A percentile compares a stretch with the other conserved stretches of the same genome.
Conservation (phyloP, 2,888 invertebrate species). For the Drosophila meridionalis region DNA sequence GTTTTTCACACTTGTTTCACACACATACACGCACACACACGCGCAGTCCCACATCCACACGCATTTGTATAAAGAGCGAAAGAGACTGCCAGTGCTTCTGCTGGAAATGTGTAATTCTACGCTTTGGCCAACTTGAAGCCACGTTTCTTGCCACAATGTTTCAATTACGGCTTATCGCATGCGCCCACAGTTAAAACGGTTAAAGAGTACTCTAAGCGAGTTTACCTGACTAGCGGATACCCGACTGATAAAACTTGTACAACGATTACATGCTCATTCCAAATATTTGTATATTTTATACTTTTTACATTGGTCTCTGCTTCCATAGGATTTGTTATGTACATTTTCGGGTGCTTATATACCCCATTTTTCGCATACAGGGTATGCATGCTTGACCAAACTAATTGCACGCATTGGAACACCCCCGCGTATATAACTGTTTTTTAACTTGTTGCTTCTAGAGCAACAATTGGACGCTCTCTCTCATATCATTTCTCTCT, state of each 20-base stretch:
- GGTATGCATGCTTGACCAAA: slow-evolving; percentile 30
- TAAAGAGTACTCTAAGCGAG: background rate
- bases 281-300: background rate
- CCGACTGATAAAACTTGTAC: background rate
- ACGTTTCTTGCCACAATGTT: slow-evolving; percentile 63
- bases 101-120: slow-evolving; percentile 60
- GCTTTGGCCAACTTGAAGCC: slow-evolving; percentile 68
- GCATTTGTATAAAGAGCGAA: slow-evolving; percentile 27
- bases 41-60: background rate
- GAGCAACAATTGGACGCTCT: slow-evolving; percentile 69
- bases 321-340: too few relatives aligned
- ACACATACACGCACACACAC: slow-evolving; percentile 25
- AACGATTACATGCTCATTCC: background rate
- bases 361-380: background rate
- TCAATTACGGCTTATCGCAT: slow-evolving; percentile 63
- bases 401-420: slow-evolving; percentile 23
- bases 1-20: slow-evolving; percentile 78
- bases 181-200: slow-evolving; percentile 51
- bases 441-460: slow-evolving; percentile 70
- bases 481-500: background rate
- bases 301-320: background rate
- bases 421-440: slow-evolving; percentile 23
- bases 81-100: slow-evolving; percentile 38
- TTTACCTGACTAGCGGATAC: background rate
- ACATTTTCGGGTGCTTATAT: background rate